These are phyloP conservation scores for Dipus sagitta DNA, from an alignment of 2,797 vertebrate genomes.

Conservation along the genomic window DNA sequence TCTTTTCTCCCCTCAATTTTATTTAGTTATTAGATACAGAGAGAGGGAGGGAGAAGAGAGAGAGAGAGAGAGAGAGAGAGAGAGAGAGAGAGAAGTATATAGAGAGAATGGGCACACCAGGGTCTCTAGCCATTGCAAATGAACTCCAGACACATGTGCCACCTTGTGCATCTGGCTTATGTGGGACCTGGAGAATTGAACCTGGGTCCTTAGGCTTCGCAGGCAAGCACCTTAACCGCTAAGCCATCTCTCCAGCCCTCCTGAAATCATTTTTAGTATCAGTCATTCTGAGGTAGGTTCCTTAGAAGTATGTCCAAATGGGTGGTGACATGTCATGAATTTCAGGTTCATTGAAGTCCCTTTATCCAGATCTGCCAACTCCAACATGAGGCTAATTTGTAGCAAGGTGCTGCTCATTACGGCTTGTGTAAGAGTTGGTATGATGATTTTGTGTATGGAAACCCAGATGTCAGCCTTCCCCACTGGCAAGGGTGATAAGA, in stretches of 20 bases:
- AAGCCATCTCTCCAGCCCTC: too few species aligned
- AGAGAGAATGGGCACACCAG: too few species aligned
- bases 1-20: too few species aligned
- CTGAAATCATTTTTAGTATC: neutral
- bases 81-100: too few species aligned
- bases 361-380: neutral
- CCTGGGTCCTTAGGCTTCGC: neutral
- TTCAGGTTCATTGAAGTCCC: neutral
- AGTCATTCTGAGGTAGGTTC: neutral
- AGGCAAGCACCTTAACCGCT: too few species aligned
- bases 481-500: neutral
- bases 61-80: too few species aligned
- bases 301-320: conserved; percentile 5
- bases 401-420: neutral
- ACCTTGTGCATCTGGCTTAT: too few species aligned
- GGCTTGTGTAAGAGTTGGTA: neutral
- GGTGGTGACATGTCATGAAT: neutral
- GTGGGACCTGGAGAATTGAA: too few species aligned
- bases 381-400: neutral
- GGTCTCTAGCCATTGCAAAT: too few species aligned
- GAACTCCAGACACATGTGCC: too few species aligned
- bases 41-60: too few species aligned
- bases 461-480: neutral
- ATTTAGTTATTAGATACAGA: too few species aligned
- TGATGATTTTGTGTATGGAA: neutral